Evolutionary conservation across 2,888 invertebrate genomes (phyloP), one percentile per base, ranked within the genome.

Genomic region (Phyllotreta striolata): DNA sequence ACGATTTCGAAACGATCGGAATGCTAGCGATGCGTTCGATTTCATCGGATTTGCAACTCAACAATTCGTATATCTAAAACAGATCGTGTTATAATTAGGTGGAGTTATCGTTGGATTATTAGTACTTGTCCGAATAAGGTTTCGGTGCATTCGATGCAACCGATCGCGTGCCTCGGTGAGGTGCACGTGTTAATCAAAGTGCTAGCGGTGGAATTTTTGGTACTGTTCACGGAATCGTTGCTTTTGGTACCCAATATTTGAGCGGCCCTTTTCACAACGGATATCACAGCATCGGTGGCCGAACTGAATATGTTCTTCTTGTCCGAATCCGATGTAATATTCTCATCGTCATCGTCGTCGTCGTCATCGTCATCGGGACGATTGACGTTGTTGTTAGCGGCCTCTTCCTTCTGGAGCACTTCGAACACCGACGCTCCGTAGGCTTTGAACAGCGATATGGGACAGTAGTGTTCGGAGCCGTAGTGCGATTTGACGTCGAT

Each of bases 381-480:
- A 46, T 85, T 82, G n/a, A 86, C 85, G 70, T 24, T 24, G 70
- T 24, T 24, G 4, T 88, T 89, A 60, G 85, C 85, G 10, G 89
- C 87, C 72, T 89, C 91, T 78, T 93, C 93, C 57, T 92, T 93
- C 78, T 93, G 93, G 52, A 94, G 82, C 1, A 93, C 65, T 65
- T 95, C 94, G 78, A 92, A 94, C 78, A 96, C 96, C 9, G 95
- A 95, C 1, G 94, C 95, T 12, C 97, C 98, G 78, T 92, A 96
- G 1, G 95, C 93, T 66, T 93, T 89, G 80, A 99, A 93, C 55
- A 97, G 84, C n/a, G 96, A 97, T 68, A 99, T 86, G 0, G 99
- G 98, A 79, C 99, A 99, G 80, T 93, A 99, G 80, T 99, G 98
- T 81, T 99, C 98, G 6, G 91, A 90, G 13, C 98, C 98, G 80